Evolutionary conservation across 2,888 invertebrate species (phyloP).

Genomic region (Diplolepis rosae): DNA sequence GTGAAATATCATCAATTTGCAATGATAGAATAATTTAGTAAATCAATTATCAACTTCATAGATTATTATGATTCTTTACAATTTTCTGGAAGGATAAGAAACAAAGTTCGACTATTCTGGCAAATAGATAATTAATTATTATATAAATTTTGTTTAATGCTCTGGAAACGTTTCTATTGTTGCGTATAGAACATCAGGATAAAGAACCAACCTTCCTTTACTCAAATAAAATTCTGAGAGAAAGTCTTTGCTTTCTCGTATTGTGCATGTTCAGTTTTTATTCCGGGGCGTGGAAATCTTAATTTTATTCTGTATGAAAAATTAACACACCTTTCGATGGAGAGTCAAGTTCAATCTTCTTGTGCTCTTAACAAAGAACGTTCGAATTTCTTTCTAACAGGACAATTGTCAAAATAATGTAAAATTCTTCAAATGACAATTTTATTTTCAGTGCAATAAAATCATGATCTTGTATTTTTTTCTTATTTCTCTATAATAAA

Average conservation of each 20-base stretch:
- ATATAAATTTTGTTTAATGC: not conserved
- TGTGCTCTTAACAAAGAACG: not conserved
- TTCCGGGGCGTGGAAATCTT: not conserved
- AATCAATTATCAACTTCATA: too few species aligned
- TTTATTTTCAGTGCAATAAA: too few species aligned
- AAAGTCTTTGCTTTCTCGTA: conserved; percentile 20
- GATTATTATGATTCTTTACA: too few species aligned
- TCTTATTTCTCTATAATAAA: too few species aligned
- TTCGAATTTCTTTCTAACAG: not conserved
- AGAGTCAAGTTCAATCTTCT: not conserved
- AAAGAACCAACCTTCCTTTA: not conserved
- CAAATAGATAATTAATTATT: too few species aligned
- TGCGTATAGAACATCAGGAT: not conserved
- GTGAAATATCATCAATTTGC: too few species aligned
- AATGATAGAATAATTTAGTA: too few species aligned
- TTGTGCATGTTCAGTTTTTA: conserved; percentile 6
- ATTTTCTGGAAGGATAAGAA: too few species aligned
- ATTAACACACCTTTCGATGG: not conserved
- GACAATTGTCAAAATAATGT: too few species aligned
- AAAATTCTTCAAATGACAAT: too few species aligned
- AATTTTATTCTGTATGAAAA: conserved; percentile 1
- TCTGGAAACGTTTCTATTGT: not conserved
- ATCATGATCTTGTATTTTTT: too few species aligned
- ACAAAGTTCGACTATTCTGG: too few species aligned
- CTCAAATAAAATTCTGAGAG: not conserved